Base-by-base conservation (phyloP, 2,888 invertebrate species). In the Lasioglossum marginatum region DNA sequence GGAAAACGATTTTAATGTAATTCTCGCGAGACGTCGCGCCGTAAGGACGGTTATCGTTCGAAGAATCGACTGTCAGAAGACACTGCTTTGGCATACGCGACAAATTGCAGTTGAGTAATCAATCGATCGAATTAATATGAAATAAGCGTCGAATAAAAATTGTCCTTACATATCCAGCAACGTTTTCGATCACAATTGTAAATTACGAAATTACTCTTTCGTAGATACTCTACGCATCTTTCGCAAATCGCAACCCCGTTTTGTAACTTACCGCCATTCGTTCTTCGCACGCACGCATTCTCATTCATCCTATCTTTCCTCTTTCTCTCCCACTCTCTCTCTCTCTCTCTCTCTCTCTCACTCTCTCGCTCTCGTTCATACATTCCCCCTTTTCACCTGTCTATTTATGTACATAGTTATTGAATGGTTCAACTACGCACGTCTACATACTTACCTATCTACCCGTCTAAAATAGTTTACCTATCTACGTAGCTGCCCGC, bases 31-130 rank as follows among this genome's bases (percentile, higher is more conserved):
- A 40, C 60, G 75, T 45, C n/a, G 34, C 70, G 74, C 27, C 31
- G n/a, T 81, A 77, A 77, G 83, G 83, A 84, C 83, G 83, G 83
- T 83, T 83, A 72, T 74, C 31, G 57, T 73, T 83, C 45, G n/a
- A 40, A 68, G 23, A 83, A 82, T 23, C 77, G 34, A 40, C 40
- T 68, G n/a, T 37, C 45, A 76, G 40, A 77, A 60, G 45, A 71
- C 43, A 34, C 27, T 68, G 45, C 23, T 16, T n/a, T 19, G 12
- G 45, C 68, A 68, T 37, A 63, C 68, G 40, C 68, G 68, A 40
- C 40, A 37, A 34, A 52, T 52, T 68, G 37, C 68, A 68, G 34
- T 37, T 68, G 12, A 68, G 43, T 43, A 43, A n/a, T 68, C 40
- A 57, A 82, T 80, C 57, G 23, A 70, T 43, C 63, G 43, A 60